phyloP scores from a whole-genome alignment of 2,797 vertebrate genomes.

The Gallinago solitaria region DNA sequence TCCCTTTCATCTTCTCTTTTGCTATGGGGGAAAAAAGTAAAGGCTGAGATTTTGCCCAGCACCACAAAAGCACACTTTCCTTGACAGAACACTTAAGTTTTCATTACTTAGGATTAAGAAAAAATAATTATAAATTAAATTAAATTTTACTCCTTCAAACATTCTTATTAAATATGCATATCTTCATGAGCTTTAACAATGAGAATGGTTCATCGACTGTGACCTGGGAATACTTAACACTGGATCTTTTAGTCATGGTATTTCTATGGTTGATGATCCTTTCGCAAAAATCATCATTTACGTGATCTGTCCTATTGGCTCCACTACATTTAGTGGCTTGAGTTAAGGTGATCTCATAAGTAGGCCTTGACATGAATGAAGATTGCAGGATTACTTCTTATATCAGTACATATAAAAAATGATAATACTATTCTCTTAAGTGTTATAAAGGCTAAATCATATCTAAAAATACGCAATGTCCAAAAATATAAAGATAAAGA shows the following conservation, averaged over 20 bases:
- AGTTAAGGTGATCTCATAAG: not conserved
- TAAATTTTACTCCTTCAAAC: not conserved
- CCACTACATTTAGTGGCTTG: not conserved
- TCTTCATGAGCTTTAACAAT: not conserved
- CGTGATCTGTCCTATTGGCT: not conserved
- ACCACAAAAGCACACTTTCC: not conserved
- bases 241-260: not conserved
- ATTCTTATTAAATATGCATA: not conserved
- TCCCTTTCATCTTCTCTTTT: not conserved
- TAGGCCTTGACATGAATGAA: not conserved
- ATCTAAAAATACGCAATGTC: not conserved
- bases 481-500: not conserved
- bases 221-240: not conserved
- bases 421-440: not conserved
- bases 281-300: not conserved
- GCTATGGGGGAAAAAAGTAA: not conserved
- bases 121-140: not conserved
- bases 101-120: not conserved
- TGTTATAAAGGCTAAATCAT: not conserved
- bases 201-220: not conserved
- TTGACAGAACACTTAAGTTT: not conserved
- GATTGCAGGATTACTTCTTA: not conserved
- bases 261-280: not conserved
- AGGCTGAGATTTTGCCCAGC: not conserved
- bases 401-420: not conserved